These are phyloP conservation scores for Fistularia tabacaria DNA, from an alignment of 2,797 vertebrate genomes.

Conservation along the genomic window DNA sequence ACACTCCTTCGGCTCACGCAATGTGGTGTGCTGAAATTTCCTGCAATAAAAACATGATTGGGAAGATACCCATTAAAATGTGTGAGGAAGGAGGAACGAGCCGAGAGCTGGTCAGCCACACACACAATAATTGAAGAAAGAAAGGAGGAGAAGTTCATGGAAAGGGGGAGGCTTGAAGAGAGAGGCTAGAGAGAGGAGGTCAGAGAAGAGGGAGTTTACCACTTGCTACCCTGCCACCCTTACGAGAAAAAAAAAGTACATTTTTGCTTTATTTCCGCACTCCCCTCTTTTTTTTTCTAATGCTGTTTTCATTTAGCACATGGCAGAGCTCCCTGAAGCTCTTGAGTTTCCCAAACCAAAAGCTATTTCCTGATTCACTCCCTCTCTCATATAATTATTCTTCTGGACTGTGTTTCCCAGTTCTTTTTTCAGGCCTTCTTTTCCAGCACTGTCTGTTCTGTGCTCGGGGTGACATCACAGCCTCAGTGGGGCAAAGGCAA, in stretches of 20 bases:
- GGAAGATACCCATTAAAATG: slow-evolving; percentile 76
- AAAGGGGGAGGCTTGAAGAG: slow-evolving; percentile 1
- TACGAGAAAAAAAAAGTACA: slow-evolving; percentile 4
- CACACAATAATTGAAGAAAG: slow-evolving; percentile 4
- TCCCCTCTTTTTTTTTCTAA: slow-evolving; percentile 39
- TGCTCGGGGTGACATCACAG: slow-evolving; percentile 64
- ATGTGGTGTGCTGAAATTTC: slow-evolving; percentile 81
- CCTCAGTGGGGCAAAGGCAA: slow-evolving; percentile 48
- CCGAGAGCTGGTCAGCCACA: slow-evolving; percentile 24
- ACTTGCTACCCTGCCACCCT: slow-evolving; percentile 50
- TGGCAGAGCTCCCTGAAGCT: slow-evolving; percentile 70
- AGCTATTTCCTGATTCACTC: slow-evolving; percentile 79
- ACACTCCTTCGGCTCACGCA: slow-evolving; percentile 74
- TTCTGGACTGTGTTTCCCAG: slow-evolving; percentile 52
- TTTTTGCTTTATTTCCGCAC: slow-evolving; percentile 29
- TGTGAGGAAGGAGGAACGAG: slow-evolving; percentile 54
- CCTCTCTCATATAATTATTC: slow-evolving; percentile 78
- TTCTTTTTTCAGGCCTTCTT: slow-evolving; percentile 43
- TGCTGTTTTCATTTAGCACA: slow-evolving; percentile 76
- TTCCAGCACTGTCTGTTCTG: slow-evolving; percentile 60
- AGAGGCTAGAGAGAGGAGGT: slow-evolving; percentile 15
- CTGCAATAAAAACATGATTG: slow-evolving; percentile 79
- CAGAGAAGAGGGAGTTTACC: slow-evolving; percentile 35
- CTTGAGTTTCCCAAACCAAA: slow-evolving; percentile 74
- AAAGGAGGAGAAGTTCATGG: slow-evolving; percentile 6